Evolutionary conservation across 2,888 invertebrate genomes (phyloP).

Genomic region (Netelia fuscicornis): DNA sequence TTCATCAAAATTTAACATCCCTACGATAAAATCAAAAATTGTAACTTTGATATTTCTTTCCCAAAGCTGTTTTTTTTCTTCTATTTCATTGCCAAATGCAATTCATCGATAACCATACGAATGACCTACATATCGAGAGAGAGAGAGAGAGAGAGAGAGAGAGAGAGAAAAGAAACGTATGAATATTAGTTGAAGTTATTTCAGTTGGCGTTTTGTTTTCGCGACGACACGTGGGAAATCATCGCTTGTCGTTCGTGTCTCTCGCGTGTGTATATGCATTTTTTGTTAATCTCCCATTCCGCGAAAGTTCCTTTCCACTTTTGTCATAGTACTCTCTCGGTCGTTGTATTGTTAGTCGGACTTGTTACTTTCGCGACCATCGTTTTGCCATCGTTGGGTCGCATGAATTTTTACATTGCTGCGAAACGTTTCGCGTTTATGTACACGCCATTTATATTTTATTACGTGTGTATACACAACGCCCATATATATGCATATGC

Average conservation of each 20-base stretch:
- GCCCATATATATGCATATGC: conserved; percentile 20
- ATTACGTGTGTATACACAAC: neutral
- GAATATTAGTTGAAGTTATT: no score
- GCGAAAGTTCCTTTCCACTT: neutral
- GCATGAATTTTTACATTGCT: conserved; percentile 17
- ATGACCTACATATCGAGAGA: no score
- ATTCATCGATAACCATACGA: no score
- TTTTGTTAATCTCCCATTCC: no score
- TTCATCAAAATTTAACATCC: no score
- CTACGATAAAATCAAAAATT: no score
- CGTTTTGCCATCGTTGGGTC: neutral
- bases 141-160: neutral
- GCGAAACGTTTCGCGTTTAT: conserved; percentile 35
- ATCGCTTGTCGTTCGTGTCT: conserved; percentile 14
- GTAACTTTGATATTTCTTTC: no score
- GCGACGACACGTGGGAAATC: conserved; percentile 22
- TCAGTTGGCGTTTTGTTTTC: neutral
- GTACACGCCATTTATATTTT: conserved; percentile 8
- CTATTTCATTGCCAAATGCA: no score
- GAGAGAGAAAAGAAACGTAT: neutral
- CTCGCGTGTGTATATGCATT: neutral
- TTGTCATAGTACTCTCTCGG: neutral
- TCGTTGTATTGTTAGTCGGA: neutral
- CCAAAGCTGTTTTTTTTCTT: no score
- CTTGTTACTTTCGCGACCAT: conserved; percentile 3